Base-by-base conservation (phyloP, 1,140 invertebrate genomes). In the Campodea augens region DNA sequence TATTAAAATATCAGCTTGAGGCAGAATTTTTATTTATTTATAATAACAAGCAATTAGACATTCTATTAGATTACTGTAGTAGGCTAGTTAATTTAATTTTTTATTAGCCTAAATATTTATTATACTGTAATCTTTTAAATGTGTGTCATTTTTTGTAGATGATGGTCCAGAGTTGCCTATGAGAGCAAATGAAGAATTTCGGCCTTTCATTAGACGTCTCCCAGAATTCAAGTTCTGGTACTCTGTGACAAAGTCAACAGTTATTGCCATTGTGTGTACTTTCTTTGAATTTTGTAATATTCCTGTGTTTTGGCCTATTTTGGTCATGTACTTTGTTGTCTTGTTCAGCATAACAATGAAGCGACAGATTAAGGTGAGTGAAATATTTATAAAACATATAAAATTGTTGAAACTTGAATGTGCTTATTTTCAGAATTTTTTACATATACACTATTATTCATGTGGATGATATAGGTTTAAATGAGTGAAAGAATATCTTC, bases 171-270 rank as follows among this genome's bases (percentile, higher is more conserved):
- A 84, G 56, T 73, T 99, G 54, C 95, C 96, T 23, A 97, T 88
- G 15, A 80, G 79, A 61, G 77, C 78, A 22, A 92, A 86, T 59
- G 93, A 98, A 68, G 96, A 99, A 65, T 99, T 99, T 61, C 74
- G 90, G 54, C 96, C 96, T 38, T 99, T 99, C 60, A 98, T 99
- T 59, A 71, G 95, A 53, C 73, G 95, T 55, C 68, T 99, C 59
- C 93, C 95, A 24, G 96, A 99, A 71, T 99, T 99, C 61, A 99
- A 99, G 68, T 99, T 99, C 67, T 99, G 96, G 96, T 80, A 96
- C 56, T 93, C 90, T 52, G 83, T 95, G 39, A 81, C 85, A 29
- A 97, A 92, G 61, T 92, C 92, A 40, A 93, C 92, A n/a, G 42
- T 89, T 1, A 72, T 98, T 52, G 89, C 81, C 23, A 73, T 92